Percentiles rank a stretch among this genome's conserved stretches.
Conservation (phyloP, 23 tunicate species). For the Trididemnum clinides region DNA sequence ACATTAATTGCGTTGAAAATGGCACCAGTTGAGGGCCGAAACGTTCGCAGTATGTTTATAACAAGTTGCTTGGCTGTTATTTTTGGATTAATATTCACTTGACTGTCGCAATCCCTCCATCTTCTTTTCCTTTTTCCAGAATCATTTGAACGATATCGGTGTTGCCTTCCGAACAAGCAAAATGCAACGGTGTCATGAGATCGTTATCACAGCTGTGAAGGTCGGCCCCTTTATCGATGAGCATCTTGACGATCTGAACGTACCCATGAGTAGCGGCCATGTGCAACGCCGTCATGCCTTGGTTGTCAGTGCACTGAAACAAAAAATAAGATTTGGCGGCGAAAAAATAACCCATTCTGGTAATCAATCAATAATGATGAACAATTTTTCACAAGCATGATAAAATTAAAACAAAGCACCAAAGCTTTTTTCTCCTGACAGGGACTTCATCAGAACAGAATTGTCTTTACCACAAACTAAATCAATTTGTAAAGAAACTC, state of each 20-base stretch:
- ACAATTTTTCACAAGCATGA: too few species aligned
- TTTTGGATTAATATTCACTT: constrained; percentile 33
- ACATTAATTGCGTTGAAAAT: too few species aligned
- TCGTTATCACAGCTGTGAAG: constrained; percentile 67
- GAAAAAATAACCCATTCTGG: too few species aligned
- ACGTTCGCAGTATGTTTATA: too few species aligned
- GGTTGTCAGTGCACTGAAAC: constrained; percentile 60
- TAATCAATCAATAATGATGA: too few species aligned
- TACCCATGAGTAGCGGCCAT: constrained; percentile 90
- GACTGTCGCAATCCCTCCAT: constrained; percentile 28
- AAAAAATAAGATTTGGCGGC: too few species aligned
- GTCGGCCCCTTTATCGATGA: constrained; percentile 63
- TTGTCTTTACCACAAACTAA: too few species aligned
- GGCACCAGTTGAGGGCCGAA: too few species aligned
- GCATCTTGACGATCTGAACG: constrained; percentile 52
- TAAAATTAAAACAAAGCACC: too few species aligned
- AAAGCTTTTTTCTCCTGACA: too few species aligned
- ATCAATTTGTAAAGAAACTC: too few species aligned
- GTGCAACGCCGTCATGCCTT: constrained; percentile 91
- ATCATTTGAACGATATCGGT: constrained; percentile 53
- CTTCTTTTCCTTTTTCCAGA: constrained; percentile 34
- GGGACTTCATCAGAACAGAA: too few species aligned
- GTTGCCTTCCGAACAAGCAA: constrained; percentile 81
- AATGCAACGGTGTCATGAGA: constrained; percentile 80
- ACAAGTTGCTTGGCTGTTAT: neutral